A percentile compares a stretch with the other conserved stretches of the same genome.
Conservation (phyloP, 1,140 invertebrate genomes). For the Orchestia grillus region DNA sequence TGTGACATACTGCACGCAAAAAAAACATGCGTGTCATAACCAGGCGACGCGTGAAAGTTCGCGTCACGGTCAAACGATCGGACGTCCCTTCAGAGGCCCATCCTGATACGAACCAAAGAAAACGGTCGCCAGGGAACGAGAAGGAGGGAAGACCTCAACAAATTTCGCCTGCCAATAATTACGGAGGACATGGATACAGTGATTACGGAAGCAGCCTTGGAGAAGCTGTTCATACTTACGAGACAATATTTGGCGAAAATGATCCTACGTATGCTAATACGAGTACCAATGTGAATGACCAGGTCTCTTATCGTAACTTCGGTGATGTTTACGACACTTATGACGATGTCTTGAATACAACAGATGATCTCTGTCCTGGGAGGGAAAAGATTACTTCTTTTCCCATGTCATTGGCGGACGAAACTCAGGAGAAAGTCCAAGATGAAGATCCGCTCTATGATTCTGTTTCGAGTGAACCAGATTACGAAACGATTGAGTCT, state of each 20-base stretch:
- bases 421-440: background rate
- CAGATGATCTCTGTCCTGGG: background rate
- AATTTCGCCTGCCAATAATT: background rate
- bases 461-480: background rate
- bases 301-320: background rate
- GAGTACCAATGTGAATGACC: background rate
- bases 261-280: background rate
- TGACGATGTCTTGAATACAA: background rate
- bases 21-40: constrained; percentile 20
- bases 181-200: background rate
- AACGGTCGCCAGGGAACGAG: background rate
- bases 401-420: background rate
- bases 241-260: background rate
- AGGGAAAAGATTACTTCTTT: background rate
- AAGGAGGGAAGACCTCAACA: constrained; percentile 20
- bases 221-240: background rate
- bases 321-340: constrained; percentile 31
- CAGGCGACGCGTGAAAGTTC: background rate
- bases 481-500: background rate
- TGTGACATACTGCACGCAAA: background rate
- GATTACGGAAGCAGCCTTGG: background rate
- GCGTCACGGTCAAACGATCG: background rate
- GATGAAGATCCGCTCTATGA: background rate
- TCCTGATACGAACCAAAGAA: background rate
- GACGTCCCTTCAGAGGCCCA: background rate